These are phyloP conservation scores for Agrotis segetum DNA, from an alignment of 2,888 invertebrate genomes.

Conservation along the genomic window DNA sequence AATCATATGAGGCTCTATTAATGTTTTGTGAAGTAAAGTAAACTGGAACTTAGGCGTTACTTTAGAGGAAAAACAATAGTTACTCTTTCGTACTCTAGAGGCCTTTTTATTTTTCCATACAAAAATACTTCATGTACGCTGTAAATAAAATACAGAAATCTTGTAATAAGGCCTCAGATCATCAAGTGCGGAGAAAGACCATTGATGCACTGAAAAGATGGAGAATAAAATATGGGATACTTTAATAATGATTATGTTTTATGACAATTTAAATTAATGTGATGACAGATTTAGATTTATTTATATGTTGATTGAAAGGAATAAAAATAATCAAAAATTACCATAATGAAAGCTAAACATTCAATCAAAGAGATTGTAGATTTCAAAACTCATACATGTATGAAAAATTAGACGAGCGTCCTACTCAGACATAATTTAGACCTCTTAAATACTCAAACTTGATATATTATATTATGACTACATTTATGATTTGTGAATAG, in stretches of 20 bases:
- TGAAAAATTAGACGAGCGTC: slow-evolving; percentile 31
- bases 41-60: no score
- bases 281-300: slow-evolving; percentile 12
- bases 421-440: slow-evolving; percentile 44
- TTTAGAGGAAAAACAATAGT: no score
- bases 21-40: no score
- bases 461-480: slow-evolving; percentile 42
- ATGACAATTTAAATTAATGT: slow-evolving; percentile 10
- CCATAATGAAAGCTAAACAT: slow-evolving; percentile 6
- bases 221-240: neutral
- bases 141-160: no score
- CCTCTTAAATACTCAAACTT: slow-evolving; percentile 35
- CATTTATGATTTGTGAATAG: slow-evolving; percentile 50
- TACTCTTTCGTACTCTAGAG: no score
- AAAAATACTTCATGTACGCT: no score
- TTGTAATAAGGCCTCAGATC: no score
- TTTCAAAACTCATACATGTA: slow-evolving; percentile 12
- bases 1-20: no score
- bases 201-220: neutral
- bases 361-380: slow-evolving; percentile 23
- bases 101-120: no score
- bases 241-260: neutral
- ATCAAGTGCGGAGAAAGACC: neutral
- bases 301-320: neutral
- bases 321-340: slow-evolving; percentile 8